Conservation (phyloP, 1,140 invertebrate species). For the Scaptomyza montana region DNA sequence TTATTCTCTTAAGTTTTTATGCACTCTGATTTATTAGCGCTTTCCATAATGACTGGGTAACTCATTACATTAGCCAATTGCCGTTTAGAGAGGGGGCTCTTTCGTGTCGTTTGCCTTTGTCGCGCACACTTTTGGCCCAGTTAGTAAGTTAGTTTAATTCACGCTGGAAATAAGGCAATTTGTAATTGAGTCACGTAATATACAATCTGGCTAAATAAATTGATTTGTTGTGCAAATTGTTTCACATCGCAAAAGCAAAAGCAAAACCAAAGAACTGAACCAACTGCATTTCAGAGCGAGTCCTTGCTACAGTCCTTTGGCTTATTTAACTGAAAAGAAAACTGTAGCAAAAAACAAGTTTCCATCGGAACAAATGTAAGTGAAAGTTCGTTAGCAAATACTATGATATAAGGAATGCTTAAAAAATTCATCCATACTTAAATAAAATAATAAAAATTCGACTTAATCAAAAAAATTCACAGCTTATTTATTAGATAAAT, state of each 20-base stretch:
- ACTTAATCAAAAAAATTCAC: neutral
- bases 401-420: no score
- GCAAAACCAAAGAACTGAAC: constrained; percentile 17
- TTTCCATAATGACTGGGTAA: neutral
- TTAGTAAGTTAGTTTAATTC: constrained; percentile 1
- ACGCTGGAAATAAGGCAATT: constrained; percentile 63
- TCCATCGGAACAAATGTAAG: no score
- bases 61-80: neutral
- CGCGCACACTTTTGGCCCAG: neutral
- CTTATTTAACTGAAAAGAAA: constrained; percentile 25
- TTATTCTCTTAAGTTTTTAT: no score
- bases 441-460: no score
- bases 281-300: constrained; percentile 19
- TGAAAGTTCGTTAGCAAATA: no score
- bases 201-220: constrained; percentile 75
- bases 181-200: constrained; percentile 73
- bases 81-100: neutral
- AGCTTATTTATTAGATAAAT: neutral
- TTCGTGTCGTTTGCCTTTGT: neutral
- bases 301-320: constrained; percentile 2
- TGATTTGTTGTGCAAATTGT: constrained; percentile 68
- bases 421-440: no score
- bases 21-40: neutral
- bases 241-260: constrained; percentile 20
- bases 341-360: neutral